phyloP scores from a whole-genome alignment of 2,797 vertebrate species.

The Hybognathus amarus region DNA sequence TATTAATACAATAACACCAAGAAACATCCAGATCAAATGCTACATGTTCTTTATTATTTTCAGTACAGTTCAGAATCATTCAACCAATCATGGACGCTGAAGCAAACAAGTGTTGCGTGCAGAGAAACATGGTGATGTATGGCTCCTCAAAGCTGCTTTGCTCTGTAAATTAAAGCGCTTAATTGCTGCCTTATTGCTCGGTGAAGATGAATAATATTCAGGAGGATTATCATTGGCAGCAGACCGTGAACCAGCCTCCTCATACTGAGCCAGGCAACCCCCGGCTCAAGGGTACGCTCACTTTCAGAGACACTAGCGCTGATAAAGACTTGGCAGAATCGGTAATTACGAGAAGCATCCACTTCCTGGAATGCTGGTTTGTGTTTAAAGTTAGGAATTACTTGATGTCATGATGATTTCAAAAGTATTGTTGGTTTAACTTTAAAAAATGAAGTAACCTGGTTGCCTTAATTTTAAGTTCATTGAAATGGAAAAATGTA shows the following conservation, averaged over 20 bases:
- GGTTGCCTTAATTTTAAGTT: too few relatives aligned
- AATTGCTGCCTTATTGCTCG: slow-evolving; percentile 58
- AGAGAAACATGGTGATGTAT: slow-evolving; percentile 51
- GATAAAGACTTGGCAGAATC: not conserved
- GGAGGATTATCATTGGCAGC: slow-evolving; percentile 54
- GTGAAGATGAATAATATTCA: slow-evolving; percentile 61
- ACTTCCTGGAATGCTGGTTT: not conserved
- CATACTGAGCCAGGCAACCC: slow-evolving; percentile 36
- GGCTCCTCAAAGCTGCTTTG: slow-evolving; percentile 55
- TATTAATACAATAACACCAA: slow-evolving; percentile 7
- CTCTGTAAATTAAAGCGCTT: slow-evolving; percentile 58
- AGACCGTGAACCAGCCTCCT: slow-evolving; percentile 48
- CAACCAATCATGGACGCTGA: slow-evolving; percentile 25
- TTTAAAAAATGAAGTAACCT: too few relatives aligned
- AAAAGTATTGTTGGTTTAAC: too few relatives aligned
- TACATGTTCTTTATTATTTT: slow-evolving; percentile 43
- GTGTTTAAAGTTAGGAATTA: slow-evolving; percentile 1
- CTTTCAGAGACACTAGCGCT: slow-evolving; percentile 27
- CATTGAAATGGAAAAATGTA: too few relatives aligned
- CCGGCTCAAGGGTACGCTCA: slow-evolving; percentile 30
- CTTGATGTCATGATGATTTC: not conserved
- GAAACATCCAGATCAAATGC: slow-evolving; percentile 20
- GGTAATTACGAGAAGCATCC: not conserved
- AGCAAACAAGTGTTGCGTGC: slow-evolving; percentile 55
- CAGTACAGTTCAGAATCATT: slow-evolving; percentile 33